Evolutionary conservation across 2,888 invertebrate genomes (phyloP).

Genomic region (Epinotia ramella): DNA sequence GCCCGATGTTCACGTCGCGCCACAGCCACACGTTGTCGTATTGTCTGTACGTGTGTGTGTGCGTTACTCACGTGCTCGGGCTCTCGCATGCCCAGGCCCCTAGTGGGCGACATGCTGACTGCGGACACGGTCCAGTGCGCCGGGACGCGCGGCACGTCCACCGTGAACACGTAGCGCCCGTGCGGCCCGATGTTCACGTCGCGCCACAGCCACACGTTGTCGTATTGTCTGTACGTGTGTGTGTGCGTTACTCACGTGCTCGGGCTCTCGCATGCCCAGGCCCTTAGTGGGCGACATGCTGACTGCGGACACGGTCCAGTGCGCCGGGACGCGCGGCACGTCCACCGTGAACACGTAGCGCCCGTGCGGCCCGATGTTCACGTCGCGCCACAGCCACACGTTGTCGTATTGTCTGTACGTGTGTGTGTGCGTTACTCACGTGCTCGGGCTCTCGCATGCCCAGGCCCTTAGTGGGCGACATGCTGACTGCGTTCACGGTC

Average conservation of each 20-base stretch:
- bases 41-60: constrained; percentile 89
- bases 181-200: constrained; percentile 97
- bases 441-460: constrained; percentile 79
- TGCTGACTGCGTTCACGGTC: constrained; percentile 97
- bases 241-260: background rate
- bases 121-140: constrained; percentile 97
- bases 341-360: constrained; percentile 94
- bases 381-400: constrained; percentile 97
- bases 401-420: constrained; percentile 96
- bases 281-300: constrained; percentile 95
- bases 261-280: constrained; percentile 86
- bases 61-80: constrained; percentile 92
- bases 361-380: constrained; percentile 96
- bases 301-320: constrained; percentile 97
- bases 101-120: constrained; percentile 94
- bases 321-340: constrained; percentile 92
- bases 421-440: constrained; percentile 64
- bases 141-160: constrained; percentile 92
- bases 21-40: no score
- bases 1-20: no score
- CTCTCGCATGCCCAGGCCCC: constrained; percentile 94
- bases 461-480: constrained; percentile 94
- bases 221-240: constrained; percentile 94
- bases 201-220: constrained; percentile 98
- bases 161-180: constrained; percentile 94